These are phyloP conservation scores for Sphaerophoria taeniata DNA, from an alignment of 2,888 invertebrate genomes.

Conservation along the genomic window DNA sequence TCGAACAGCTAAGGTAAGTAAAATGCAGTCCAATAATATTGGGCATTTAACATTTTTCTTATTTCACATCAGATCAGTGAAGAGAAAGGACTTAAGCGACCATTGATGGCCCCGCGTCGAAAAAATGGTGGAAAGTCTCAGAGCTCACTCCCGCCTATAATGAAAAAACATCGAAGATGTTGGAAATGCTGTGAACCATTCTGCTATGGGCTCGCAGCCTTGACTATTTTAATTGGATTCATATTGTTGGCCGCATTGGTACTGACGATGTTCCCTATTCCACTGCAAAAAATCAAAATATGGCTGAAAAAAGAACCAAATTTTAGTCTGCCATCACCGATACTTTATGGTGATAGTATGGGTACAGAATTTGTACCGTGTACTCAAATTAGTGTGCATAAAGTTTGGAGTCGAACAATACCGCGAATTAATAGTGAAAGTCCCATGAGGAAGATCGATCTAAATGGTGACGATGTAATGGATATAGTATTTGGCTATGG, in stretches of 20 bases:
- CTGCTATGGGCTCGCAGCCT: constrained; percentile 86
- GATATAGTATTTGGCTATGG: constrained; percentile 91
- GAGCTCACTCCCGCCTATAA: constrained; percentile 84
- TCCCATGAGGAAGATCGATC: constrained; percentile 88
- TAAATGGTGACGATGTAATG: constrained; percentile 88
- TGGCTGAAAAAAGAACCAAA: constrained; percentile 83
- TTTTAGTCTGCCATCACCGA: constrained; percentile 36
- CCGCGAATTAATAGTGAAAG: constrained; percentile 90
- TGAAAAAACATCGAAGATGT: constrained; percentile 83
- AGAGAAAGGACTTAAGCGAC: constrained; percentile 88
- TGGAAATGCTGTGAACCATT: constrained; percentile 86
- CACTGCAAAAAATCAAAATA: constrained; percentile 85
- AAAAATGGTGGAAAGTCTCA: constrained; percentile 83
- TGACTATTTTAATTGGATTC: constrained; percentile 85
- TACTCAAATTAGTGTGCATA: constrained; percentile 81
- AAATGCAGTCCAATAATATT: background rate
- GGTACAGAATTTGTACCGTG: constrained; percentile 81
- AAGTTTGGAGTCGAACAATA: constrained; percentile 87
- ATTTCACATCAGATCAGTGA: constrained; percentile 84
- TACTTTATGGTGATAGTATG: constrained; percentile 77
- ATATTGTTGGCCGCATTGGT: constrained; percentile 86
- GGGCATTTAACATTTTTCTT: background rate
- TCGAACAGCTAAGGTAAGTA: constrained; percentile 85
- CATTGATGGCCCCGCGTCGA: constrained; percentile 89
- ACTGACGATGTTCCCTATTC: constrained; percentile 87